phyloP scores from a whole-genome alignment of 2,113 vertebrate species.

The Myotis davidii region DNA sequence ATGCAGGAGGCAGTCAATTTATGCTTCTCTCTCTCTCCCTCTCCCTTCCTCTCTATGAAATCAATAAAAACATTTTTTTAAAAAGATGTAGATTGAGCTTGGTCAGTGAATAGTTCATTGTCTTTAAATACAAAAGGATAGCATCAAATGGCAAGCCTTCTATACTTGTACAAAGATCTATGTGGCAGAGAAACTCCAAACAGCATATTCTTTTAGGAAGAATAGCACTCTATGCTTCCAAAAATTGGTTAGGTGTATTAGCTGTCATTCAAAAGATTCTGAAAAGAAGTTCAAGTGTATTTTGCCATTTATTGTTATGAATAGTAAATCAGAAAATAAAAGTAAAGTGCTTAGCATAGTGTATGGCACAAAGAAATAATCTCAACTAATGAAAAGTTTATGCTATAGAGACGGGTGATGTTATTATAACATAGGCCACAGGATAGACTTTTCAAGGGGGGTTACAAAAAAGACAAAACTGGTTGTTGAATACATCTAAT shows the following conservation, averaged over 20 bases:
- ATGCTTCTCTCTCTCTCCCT: too few relatives aligned
- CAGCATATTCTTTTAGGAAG: not conserved
- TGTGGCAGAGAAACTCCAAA: not conserved
- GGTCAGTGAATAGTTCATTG: not conserved
- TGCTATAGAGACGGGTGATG: not conserved
- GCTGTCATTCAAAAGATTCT: not conserved
- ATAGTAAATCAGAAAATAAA: not conserved
- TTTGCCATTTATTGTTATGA: not conserved
- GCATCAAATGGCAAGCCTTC: not conserved
- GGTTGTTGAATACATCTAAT: not conserved
- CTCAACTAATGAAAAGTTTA: constrained; percentile 3
- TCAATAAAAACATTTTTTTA: too few relatives aligned
- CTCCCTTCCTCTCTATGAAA: too few relatives aligned
- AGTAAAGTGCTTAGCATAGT: not conserved
- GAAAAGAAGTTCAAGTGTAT: not conserved
- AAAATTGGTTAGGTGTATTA: not conserved
- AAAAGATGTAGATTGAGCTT: not conserved
- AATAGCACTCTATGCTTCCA: not conserved
- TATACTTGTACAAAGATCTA: not conserved
- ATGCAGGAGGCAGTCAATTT: too few relatives aligned
- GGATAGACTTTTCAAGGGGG: not conserved
- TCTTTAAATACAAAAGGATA: not conserved
- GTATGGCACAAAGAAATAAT: constrained; percentile 1
- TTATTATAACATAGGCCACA: not conserved
- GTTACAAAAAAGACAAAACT: not conserved